These are phyloP conservation scores for Charanyca ferruginea DNA, from an alignment of 2,888 invertebrate genomes.

Conservation along the genomic window DNA sequence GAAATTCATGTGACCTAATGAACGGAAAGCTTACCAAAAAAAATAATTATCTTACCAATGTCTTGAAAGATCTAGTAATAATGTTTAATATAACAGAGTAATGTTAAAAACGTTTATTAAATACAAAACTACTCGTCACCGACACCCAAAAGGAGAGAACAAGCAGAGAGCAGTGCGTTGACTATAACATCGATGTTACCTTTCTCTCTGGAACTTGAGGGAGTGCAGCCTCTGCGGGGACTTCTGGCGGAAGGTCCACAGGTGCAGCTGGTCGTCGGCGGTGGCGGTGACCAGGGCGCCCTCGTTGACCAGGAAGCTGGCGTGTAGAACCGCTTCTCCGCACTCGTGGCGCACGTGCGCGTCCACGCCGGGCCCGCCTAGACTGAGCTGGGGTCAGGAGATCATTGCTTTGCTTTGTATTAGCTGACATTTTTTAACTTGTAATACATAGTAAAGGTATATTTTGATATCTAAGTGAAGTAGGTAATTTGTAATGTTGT, in stretches of 20 bases:
- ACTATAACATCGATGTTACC: conserved; percentile 87
- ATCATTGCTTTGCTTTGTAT: conserved; percentile 41
- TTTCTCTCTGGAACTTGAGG: conserved; percentile 99
- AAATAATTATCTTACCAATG: not conserved
- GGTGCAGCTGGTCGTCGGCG: conserved; percentile 98
- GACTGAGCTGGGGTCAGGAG: conserved; percentile 91
- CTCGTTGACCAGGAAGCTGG: conserved; percentile 99
- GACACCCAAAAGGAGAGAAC: not conserved
- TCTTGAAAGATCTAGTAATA: not conserved
- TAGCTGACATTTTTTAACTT: no score
- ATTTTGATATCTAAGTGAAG: no score
- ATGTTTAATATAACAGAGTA: not conserved
- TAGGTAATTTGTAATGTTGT: no score
- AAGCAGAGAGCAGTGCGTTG: conserved; percentile 3
- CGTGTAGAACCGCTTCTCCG: conserved; percentile 95
- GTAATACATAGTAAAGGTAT: no score
- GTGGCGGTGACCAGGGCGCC: conserved; percentile 98
- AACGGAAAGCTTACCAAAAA: not conserved
- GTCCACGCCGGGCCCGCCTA: conserved; percentile 99
- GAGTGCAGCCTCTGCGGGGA: conserved; percentile 98
- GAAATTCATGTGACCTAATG: not conserved
- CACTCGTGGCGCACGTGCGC: conserved; percentile 97
- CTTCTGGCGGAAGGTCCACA: conserved; percentile 99
- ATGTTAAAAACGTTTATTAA: not conserved
- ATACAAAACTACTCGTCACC: not conserved